A percentile compares a stretch with the other conserved stretches of the same genome.
These are phyloP conservation scores for Litocranius walleri DNA, from an alignment of 2,113 vertebrate species.

Conservation along the genomic window DNA sequence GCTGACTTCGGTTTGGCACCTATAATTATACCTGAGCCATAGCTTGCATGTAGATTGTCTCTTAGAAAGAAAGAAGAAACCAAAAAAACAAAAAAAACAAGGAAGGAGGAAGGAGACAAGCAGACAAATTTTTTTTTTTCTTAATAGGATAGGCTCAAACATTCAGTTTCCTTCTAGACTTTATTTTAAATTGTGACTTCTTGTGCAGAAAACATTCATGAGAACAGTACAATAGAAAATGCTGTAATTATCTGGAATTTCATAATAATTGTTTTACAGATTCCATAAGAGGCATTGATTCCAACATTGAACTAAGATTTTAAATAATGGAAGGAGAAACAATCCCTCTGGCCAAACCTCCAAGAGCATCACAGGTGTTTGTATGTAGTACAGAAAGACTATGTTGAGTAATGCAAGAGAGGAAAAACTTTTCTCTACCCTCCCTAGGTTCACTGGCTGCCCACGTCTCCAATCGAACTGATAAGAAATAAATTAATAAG, in stretches of 20 bases:
- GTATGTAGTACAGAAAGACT: not conserved
- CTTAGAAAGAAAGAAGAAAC: not conserved
- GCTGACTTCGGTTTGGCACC: constrained; percentile 49
- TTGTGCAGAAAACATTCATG: not conserved
- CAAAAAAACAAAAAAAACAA: not conserved
- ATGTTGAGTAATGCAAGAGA: not conserved
- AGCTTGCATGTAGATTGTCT: constrained; percentile 26
- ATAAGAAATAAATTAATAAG: not conserved
- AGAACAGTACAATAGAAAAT: not conserved
- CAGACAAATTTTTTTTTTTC: not conserved
- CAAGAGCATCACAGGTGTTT: not conserved
- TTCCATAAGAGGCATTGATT: not conserved
- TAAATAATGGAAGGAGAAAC: not conserved
- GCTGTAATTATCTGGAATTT: not conserved
- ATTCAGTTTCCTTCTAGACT: not conserved
- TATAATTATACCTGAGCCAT: constrained; percentile 45
- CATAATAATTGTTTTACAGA: not conserved
- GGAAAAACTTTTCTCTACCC: not conserved
- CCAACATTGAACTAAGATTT: not conserved
- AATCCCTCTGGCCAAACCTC: not conserved
- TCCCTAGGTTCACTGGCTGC: not conserved
- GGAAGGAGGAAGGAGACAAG: not conserved
- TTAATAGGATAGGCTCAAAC: not conserved
- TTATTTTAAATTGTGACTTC: not conserved
- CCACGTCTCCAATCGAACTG: not conserved